phyloP scores from a whole-genome alignment of 2,888 invertebrate genomes.

The Dryobotodes eremita region DNA sequence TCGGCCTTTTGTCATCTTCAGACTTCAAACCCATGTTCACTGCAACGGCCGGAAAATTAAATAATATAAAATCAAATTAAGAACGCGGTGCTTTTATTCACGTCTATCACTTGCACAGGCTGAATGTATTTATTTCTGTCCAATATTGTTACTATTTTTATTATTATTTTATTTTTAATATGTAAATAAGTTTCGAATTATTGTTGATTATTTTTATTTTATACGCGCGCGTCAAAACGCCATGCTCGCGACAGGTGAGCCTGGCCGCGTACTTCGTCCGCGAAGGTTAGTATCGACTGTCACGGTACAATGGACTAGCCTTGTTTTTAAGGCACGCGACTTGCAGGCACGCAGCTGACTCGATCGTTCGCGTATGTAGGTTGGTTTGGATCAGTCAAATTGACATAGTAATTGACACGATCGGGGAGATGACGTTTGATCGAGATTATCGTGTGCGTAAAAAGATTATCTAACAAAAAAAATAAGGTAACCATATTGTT shows the following conservation, averaged over 20 bases:
- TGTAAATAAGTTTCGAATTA: slow-evolving; percentile 29
- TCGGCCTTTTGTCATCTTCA: slow-evolving; percentile 87
- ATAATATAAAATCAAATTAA: slow-evolving; percentile 64
- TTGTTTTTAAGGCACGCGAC: slow-evolving; percentile 86
- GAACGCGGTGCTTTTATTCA: slow-evolving; percentile 62
- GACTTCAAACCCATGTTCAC: slow-evolving; percentile 89
- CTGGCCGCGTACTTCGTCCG: slow-evolving; percentile 76
- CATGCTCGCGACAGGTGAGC: slow-evolving; percentile 76
- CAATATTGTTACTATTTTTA: slow-evolving; percentile 6
- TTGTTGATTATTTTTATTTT: slow-evolving; percentile 64
- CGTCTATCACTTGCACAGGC: slow-evolving; percentile 60
- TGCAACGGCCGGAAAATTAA: slow-evolving; percentile 64
- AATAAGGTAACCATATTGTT: neutral
- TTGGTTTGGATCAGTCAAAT: slow-evolving; percentile 75
- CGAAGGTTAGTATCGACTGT: slow-evolving; percentile 86
- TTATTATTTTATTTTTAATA: slow-evolving; percentile 27
- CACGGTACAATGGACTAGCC: slow-evolving; percentile 78
- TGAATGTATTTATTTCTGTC: slow-evolving; percentile 14
- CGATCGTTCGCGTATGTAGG: slow-evolving; percentile 60
- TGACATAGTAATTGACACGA: slow-evolving; percentile 72
- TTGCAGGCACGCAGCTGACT: slow-evolving; percentile 68
- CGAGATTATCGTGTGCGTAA: slow-evolving; percentile 17
- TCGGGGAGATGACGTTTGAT: slow-evolving; percentile 40
- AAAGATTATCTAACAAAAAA: slow-evolving; percentile 5
- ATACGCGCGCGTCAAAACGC: slow-evolving; percentile 80